These are phyloP conservation scores for Phoxinus dragarum DNA, from an alignment of 2,797 vertebrate genomes.

Conservation along the genomic window DNA sequence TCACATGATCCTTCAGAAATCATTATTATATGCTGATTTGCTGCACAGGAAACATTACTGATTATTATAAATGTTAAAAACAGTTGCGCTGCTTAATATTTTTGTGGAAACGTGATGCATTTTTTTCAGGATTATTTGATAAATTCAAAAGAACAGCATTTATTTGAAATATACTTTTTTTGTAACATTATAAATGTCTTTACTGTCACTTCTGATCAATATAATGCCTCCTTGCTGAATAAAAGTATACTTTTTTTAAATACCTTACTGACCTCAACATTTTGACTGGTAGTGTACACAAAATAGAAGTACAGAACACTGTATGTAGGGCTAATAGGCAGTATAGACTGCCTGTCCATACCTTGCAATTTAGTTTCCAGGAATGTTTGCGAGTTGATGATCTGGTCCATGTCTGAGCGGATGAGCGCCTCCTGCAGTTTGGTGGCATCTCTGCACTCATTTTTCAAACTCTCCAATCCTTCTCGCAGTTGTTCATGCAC, in stretches of 20 bases:
- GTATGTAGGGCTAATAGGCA: not conserved
- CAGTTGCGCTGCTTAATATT: not conserved
- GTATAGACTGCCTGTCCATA: slow-evolving; percentile 53
- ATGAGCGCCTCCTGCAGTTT: slow-evolving; percentile 79
- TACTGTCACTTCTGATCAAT: not conserved
- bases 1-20: not conserved
- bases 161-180: not conserved
- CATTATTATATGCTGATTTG: not conserved
- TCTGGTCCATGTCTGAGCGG: slow-evolving; percentile 87
- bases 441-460: slow-evolving; percentile 77
- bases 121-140: too few relatives aligned
- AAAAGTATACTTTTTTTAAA: not conserved
- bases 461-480: slow-evolving; percentile 77
- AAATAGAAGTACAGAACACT: not conserved
- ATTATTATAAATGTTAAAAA: not conserved
- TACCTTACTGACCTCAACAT: not conserved
- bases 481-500: slow-evolving; percentile 81
- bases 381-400: slow-evolving; percentile 81
- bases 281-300: not conserved
- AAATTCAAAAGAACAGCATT: not conserved
- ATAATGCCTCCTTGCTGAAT: not conserved
- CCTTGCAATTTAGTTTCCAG: slow-evolving; percentile 84
- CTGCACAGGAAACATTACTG: not conserved
- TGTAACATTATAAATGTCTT: not conserved
- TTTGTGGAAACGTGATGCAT: not conserved